These are phyloP conservation scores for Carpatolechia fugitivella DNA, from an alignment of 2,888 invertebrate genomes.

Conservation along the genomic window DNA sequence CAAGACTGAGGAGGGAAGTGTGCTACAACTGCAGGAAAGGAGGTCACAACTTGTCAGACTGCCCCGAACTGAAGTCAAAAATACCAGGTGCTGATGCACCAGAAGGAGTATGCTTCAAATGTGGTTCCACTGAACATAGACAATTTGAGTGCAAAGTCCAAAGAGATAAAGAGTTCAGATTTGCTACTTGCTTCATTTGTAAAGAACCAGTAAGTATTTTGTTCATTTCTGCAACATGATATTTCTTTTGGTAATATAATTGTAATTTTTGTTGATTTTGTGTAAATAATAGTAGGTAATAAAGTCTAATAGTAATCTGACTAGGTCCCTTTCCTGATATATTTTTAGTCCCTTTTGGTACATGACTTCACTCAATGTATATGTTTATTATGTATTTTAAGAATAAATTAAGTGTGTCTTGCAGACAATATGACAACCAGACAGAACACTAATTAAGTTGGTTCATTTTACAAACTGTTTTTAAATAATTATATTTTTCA, in stretches of 20 bases:
- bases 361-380: too few species aligned
- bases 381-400: too few species aligned
- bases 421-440: too few species aligned
- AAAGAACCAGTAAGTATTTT: slow-evolving; percentile 80
- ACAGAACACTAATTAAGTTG: too few species aligned
- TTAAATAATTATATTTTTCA: slow-evolving; percentile 33
- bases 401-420: too few species aligned
- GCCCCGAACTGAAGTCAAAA: slow-evolving; percentile 83
- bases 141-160: slow-evolving; percentile 86
- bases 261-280: too few species aligned
- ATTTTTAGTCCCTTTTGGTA: too few species aligned
- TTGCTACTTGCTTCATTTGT: slow-evolving; percentile 94
- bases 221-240: neutral
- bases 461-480: too few species aligned
- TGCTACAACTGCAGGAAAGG: slow-evolving; percentile 89
- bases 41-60: slow-evolving; percentile 90
- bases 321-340: too few species aligned
- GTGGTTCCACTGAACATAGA: slow-evolving; percentile 93
- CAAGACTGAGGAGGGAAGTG: slow-evolving; percentile 83
- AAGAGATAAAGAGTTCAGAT: slow-evolving; percentile 84
- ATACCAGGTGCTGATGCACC: slow-evolving; percentile 67
- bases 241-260: too few species aligned
- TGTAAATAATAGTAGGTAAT: too few species aligned
- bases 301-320: too few species aligned
- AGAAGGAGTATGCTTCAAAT: slow-evolving; percentile 91